Evolutionary conservation across 2,113 vertebrate species (phyloP), one percentile per base, ranked within the genome.

Genomic region (Naja naja): DNA sequence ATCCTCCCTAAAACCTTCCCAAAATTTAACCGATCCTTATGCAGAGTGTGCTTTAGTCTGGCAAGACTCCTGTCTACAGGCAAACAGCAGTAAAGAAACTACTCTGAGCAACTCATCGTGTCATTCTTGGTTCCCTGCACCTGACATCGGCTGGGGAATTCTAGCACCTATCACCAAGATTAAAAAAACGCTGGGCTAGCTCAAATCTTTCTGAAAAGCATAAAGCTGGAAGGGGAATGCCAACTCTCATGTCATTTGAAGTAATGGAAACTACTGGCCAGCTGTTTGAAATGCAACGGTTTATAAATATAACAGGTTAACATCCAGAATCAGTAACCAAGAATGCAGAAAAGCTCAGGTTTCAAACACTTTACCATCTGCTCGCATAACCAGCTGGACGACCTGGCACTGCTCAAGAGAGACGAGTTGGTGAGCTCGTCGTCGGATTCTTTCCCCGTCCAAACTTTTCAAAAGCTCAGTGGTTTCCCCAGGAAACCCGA

Each of bases 361-460:
- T 85, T 85, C 64, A 60, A 53, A 39, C 45, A 9, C 55, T 85
- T 87, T 89, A 91, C 93, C 64, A 39, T 92, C 39, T 89, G 22
- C 27, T 92, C 56, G 14, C 43, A 18, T 22, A 22, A 8, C 18
- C 47, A 74, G 4, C 9, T 11, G 58, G 90, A 89, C 14, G 92
- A 93, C 85, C 30, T 9, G 27, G 85, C 64, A 30, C 69, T 60
- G 14, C 69, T 55, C 2, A 49, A 92, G 60, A 85, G 64, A 12
- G 92, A 93, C n/a, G 55, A 87, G 23, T 86, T 5, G 27, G 58
- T 54, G 27, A 88, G 81, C 45, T 88, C 81, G 3, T 94, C 92
- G 30, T 89, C 54, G 0, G 47, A 89, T 16, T 53, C n/a, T 27
- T 27, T 92, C 88, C 5, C 92, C 45, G 49, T 88, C 94, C 85